phyloP scores from a whole-genome alignment of 2,797 vertebrate species.

The Myotis daubentonii region DNA sequence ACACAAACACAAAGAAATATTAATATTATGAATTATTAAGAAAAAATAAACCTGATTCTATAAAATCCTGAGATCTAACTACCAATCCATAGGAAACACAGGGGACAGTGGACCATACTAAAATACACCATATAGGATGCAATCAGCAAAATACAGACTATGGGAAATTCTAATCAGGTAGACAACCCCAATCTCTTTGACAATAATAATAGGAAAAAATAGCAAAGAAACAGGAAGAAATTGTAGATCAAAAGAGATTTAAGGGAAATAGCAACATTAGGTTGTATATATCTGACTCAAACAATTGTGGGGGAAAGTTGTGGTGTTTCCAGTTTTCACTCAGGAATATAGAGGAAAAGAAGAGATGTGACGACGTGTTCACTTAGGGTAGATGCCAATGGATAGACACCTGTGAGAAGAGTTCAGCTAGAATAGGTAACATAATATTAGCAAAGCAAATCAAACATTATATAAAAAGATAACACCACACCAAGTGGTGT shows the following conservation, averaged over 20 bases:
- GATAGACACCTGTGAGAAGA: neutral
- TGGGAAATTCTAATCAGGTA: neutral
- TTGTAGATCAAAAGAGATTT: neutral
- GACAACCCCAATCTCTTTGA: neutral
- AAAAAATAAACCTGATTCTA: constrained; percentile 23
- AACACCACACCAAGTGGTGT: neutral
- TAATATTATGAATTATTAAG: neutral
- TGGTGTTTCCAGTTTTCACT: neutral
- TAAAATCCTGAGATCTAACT: constrained; percentile 33
- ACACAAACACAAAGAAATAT: neutral
- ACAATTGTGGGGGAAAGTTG: neutral
- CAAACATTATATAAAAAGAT: neutral
- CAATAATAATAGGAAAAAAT: neutral
- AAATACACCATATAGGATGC: neutral
- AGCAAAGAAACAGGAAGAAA: neutral
- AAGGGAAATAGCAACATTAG: neutral
- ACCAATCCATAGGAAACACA: neutral
- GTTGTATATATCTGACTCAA: constrained; percentile 15
- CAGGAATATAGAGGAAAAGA: neutral
- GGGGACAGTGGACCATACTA: neutral
- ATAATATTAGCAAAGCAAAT: neutral
- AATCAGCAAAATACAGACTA: constrained; percentile 12
- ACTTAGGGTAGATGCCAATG: neutral
- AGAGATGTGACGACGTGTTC: neutral
- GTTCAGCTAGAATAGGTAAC: neutral